Evolutionary conservation across 2,797 vertebrate genomes (phyloP).

Genomic region (Pelodytes ibericus): DNA sequence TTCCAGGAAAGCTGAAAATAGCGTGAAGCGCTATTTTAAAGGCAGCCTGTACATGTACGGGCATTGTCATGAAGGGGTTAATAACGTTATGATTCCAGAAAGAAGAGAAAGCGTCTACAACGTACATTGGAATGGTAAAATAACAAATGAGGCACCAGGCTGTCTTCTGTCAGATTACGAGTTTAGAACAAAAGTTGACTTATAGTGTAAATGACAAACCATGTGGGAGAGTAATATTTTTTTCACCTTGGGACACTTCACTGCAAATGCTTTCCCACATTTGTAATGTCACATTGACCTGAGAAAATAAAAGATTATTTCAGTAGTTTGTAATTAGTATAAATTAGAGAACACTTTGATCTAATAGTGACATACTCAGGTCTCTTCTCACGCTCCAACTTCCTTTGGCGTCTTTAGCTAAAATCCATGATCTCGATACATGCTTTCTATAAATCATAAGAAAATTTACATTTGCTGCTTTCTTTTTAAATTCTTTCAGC

Average conservation of each 20-base stretch:
- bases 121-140: too few species aligned
- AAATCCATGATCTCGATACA: not conserved
- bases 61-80: too few species aligned
- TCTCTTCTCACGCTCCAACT: constrained; percentile 34
- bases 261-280: constrained; percentile 34
- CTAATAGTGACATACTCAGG: constrained; percentile 24
- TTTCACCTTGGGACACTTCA: not conserved
- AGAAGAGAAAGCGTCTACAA: too few species aligned
- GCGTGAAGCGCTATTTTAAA: too few species aligned
- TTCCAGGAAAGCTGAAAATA: too few species aligned
- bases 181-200: constrained; percentile 35
- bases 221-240: not conserved
- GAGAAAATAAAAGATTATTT: constrained; percentile 35
- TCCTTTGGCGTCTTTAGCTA: constrained; percentile 20
- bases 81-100: too few species aligned
- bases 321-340: constrained; percentile 45
- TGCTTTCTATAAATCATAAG: constrained; percentile 1
- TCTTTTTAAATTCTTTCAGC: not conserved
- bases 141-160: not conserved
- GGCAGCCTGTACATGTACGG: too few species aligned
- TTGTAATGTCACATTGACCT: constrained; percentile 52
- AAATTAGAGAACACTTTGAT: constrained; percentile 58
- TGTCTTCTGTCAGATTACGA: constrained; percentile 20
- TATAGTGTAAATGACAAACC: constrained; percentile 36
- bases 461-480: not conserved